Evolutionary conservation across 1,140 invertebrate genomes (phyloP), one percentile per base, ranked within the genome.

Genomic region (Mesaphorura yosii): DNA sequence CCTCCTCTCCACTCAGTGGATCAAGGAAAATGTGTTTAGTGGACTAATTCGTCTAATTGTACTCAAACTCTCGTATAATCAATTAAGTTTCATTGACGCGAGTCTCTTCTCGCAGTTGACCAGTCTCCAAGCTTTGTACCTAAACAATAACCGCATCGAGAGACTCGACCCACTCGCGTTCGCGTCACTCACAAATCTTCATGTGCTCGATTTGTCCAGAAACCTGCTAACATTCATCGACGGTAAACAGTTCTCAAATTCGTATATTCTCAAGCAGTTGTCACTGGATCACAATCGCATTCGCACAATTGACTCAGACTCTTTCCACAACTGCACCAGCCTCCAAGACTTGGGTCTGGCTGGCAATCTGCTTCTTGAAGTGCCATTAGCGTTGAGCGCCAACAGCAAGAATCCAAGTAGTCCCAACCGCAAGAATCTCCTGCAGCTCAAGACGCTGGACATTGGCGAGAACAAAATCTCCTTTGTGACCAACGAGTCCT

Each of bases 281-380:
- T 86, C 82, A 7, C 71, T 91, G 1, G 88, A 88, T 64, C 84
- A 86, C 57, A 92, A 92, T 72, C 71, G 82, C 49, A 78, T 93
- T n/a, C 78, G 80, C n/a, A 79, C 73, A 57, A 77, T 92, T 52
- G 84, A 90, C 20, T 71, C 77, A 10, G 79, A 84, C 60, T 82
- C 89, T 17, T 92, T 92, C 64, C 81, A 80, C 69, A 95, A 90
- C 70, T 86, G 86, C 64, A 88, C 86, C 83, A 84, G 79, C 55
- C 45, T 52, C 1, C 34, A 49, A 23, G 58, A 91, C 69, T 72
- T 96, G 5, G 86, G 88, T 67, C 70, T 94, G 54, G 84, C 86
- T 66, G 79, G 81, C 39, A 97, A 97, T 72, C 70, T 76, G 47
- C 70, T 97, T 51, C 80, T 76, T 64, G 78, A 79, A 61, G 77